A percentile compares a stretch with the other conserved stretches of the same genome.
Evolutionary conservation across 1,140 invertebrate genomes (phyloP).

Genomic region (Drosophila ambigua): DNA sequence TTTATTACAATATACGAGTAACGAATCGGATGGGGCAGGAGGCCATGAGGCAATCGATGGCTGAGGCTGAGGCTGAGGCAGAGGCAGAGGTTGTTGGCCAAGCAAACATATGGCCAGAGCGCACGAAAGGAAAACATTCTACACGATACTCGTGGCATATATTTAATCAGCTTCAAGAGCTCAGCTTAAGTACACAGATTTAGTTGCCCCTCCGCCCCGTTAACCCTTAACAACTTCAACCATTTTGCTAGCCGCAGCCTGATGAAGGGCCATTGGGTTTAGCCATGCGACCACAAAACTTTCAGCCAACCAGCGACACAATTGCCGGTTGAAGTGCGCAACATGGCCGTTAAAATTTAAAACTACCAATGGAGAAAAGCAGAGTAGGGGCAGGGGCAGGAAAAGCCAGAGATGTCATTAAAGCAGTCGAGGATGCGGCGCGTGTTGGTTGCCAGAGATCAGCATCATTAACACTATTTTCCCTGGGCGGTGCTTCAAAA

Average conservation of each 20-base stretch:
- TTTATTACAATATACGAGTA: constrained; percentile 65
- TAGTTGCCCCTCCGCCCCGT: neutral
- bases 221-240: constrained; percentile 29
- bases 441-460: constrained; percentile 64
- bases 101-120: constrained; percentile 27
- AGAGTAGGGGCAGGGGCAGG: neutral
- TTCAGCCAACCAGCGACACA: constrained; percentile 44
- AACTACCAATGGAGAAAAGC: constrained; percentile 27
- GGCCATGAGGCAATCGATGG: constrained; percentile 28
- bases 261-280: constrained; percentile 46
- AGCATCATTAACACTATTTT: constrained; percentile 82
- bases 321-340: constrained; percentile 65
- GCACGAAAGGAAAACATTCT: constrained; percentile 3
- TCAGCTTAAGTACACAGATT: constrained; percentile 18
- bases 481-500: constrained; percentile 72
- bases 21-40: constrained; percentile 12
- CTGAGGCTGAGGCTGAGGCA: neutral
- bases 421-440: constrained; percentile 61
- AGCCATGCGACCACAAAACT: constrained; percentile 48
- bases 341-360: constrained; percentile 69
- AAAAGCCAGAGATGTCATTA: constrained; percentile 53
- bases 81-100: constrained; percentile 51
- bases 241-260: constrained; percentile 36
- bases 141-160: neutral
- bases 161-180: constrained; percentile 9